Base-by-base conservation (phyloP, 2,888 invertebrate species). In the Hylaea fasciaria region DNA sequence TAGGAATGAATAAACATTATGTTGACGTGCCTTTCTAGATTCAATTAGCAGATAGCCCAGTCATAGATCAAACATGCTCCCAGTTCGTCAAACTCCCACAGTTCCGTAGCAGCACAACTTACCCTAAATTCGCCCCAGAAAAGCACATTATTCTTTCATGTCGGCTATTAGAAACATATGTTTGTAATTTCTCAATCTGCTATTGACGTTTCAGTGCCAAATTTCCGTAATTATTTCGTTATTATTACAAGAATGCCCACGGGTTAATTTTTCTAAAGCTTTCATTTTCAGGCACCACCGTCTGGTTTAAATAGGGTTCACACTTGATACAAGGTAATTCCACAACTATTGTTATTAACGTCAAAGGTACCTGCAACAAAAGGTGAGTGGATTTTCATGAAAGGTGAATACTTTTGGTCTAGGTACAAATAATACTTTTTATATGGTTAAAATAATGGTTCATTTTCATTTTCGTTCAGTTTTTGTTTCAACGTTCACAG, bases 171-270 rank as follows among this genome's bases (percentile, higher is more conserved):
- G 40, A 40, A 48, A 17, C 22, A 37, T 29, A 44, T 57, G 57
- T 53, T 63, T 63, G 41, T 55, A 57, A 57, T 63, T 57, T 59
- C 48, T 58, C 58, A 62, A 66, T 59, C 32, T 17, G 41, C 11
- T 53, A 65, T 64, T 58, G 64, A 60, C 60, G 53, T 54, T 49
- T 58, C 45, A 35, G 44, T 65, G 68, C 68, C 59, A 65, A 57
- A 59, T 50, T 16, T 51, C n/a, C 4, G 54, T 50, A 53, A 52
- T 60, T 57, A 64, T 56, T 56, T 47, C 49, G 55, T 60, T 64
- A 64, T 62, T 64, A 56, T 28, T 57, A 60, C 46, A 55, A 49
- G 32, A 55, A 45, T 51, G 17, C 22, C 5, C 48, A 46, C 17
- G 62, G 28, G 61, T 60, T 56, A 63, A 47, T 60, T 58, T 48